Evolutionary conservation across 2,797 vertebrate species (phyloP), one percentile per base, ranked within the genome.

Genomic region (Halcyon smyrnensis): DNA sequence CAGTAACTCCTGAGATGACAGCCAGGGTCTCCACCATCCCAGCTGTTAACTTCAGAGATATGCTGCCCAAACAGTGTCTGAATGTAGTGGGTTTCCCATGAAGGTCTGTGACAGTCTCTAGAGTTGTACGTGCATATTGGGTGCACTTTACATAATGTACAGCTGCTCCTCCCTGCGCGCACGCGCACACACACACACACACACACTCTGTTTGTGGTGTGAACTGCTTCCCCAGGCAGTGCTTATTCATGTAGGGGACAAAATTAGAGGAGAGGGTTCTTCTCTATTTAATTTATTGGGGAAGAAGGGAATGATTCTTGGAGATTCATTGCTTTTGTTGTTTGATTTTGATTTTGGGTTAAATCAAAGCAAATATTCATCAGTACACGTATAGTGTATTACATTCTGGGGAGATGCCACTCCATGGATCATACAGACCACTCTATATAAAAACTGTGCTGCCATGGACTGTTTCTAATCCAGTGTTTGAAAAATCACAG

Each of bases 321-420:
- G 32, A 50, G 43, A 74, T 64, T 8, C 1, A 0, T 65, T 71
- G 34, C 41, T 68, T 68, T 83, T 48, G 15, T 5, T 36, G 11
- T 87, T 95, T 48, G 12, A 5, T 68, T 82, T 73, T 45, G 28
- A 32, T 86, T 88, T 86, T 36, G 9, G 46, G 16, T 84, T 89
- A 70, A 86, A 70, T 3, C 14, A 43, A 21, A 48, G 45, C 27
- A 69, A 60, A 43, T 69, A 74, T 27, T 90, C 46, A 48, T 10
- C 18, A 62, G 8, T 56, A 24, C 11, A 8, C 4, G 36, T 48
- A 7, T 0, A 48, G 11, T 24, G 45, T 56, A 5, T 12, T 48
- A 10, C 37, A 11, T 60, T 80, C 64, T 63, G 25, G 21, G 50
- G 28, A 32, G n/a, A 60, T 21, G 8, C 51, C 7, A 6, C 57